Evolutionary conservation across 1,140 invertebrate genomes (phyloP), one percentile per base, ranked within the genome.

Genomic region (Drosophila kikkawai): DNA sequence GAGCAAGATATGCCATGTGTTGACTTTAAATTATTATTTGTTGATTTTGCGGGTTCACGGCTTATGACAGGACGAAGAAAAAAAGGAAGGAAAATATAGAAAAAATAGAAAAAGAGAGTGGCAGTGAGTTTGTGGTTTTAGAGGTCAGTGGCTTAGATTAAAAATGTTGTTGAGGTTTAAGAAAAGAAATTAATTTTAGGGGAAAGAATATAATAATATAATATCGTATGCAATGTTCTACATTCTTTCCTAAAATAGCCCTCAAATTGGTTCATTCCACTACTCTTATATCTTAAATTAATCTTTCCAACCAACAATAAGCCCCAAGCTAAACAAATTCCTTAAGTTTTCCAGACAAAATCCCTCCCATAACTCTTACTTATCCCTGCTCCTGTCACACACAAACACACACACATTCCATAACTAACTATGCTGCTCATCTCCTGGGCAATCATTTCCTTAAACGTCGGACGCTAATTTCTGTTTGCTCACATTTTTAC

Each of bases 11-110:
- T 58, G 50, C 51, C 73, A 65, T 58, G 59, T 45, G 51, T 58
- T 58, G 63, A 34, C 51, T 75, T 77, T 59, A 68, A 68, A 77
- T 56, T 77, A 77, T 68, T 77, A 69, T 77, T 77, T 77, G 75
- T 77, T 68, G 64, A 77, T 69, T 77, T 77, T 48, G 73, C 55
- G 42, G 50, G n/a, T 37, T 57, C 36, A 34, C 34, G 9, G 37
- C 26, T 51, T 42, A 42, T 53, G 48, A 55, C 34, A 39, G 17
- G 37, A 50, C 11, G 15, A 50, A 50, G 6, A 37, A 45, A 7
- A 7, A 42, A 26, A 44, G n/a, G 13, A 22, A 3, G 5, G 12
- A 6, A 22, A 55, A 36, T 5, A 26, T 12, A 22, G 7, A 29
- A 29, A 29, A 5, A 22, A 22, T 11, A 1, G 1, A 56, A 36